Percentiles rank a stretch among this genome's conserved stretches.
These are phyloP conservation scores for Emydura subglobosa DNA, from an alignment of 2,113 vertebrate genomes.

Conservation along the genomic window DNA sequence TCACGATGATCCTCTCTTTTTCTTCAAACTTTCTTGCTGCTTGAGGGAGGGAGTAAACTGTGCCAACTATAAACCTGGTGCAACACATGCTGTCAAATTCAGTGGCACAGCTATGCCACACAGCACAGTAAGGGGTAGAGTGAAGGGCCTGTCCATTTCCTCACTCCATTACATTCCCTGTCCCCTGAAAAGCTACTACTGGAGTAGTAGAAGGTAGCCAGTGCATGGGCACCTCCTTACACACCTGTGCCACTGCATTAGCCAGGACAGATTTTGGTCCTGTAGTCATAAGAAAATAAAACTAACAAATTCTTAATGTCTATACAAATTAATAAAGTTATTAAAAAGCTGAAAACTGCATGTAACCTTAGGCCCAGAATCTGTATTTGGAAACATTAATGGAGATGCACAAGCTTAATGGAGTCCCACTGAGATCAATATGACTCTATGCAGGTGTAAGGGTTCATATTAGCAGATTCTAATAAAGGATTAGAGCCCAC, in stretches of 20 bases:
- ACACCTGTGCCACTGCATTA: not conserved
- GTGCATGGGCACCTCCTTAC: not conserved
- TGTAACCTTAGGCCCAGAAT: not conserved
- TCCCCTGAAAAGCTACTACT: no score
- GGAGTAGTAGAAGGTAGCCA: not conserved
- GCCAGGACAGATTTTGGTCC: not conserved
- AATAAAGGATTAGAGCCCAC: not conserved
- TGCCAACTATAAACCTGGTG: not conserved
- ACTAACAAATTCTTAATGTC: not conserved
- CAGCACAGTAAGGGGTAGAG: not conserved
- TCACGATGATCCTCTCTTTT: not conserved
- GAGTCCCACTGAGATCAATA: not conserved
- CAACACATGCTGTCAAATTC: not conserved
- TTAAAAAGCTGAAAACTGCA: not conserved
- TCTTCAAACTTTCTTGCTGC: not conserved
- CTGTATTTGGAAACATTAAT: not conserved
- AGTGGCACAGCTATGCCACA: fast-evolving
- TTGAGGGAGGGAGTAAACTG: not conserved
- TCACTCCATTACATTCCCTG: not conserved
- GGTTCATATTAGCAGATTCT: not conserved
- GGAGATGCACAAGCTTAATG: not conserved
- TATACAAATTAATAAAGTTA: not conserved
- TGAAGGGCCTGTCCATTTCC: not conserved
- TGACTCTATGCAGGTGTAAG: not conserved
- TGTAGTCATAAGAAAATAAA: not conserved